Conservation (phyloP, 2,888 invertebrate species). For the Liodrosophila aerea region DNA sequence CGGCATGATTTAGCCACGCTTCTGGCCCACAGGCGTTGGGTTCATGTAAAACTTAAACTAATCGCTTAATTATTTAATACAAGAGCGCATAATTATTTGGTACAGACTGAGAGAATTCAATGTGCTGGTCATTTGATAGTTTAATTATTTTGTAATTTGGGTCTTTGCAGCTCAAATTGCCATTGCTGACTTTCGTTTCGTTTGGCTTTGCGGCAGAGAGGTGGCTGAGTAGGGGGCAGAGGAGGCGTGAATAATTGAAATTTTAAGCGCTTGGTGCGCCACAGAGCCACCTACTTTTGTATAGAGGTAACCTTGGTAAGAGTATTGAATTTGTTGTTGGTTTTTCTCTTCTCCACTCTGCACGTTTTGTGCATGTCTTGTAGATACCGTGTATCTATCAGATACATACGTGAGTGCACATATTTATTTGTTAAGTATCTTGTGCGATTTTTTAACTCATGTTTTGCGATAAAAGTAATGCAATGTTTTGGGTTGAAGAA, state of each 20-base stretch:
- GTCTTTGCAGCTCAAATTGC: constrained; percentile 55
- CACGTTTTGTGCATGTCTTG: constrained; percentile 38
- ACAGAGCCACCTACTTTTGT: constrained; percentile 65
- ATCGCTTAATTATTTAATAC: too few relatives aligned
- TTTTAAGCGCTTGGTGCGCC: constrained; percentile 27
- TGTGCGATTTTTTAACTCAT: constrained; percentile 10
- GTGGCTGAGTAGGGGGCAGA: too few relatives aligned
- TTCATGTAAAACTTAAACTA: constrained; percentile 12
- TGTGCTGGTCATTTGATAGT: constrained; percentile 44
- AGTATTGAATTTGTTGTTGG: constrained; percentile 55
- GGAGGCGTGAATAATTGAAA: constrained; percentile 29
- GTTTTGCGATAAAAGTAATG: constrained; percentile 26
- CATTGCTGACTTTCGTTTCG: constrained; percentile 65
- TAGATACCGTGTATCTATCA: too few relatives aligned
- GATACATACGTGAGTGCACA: constrained; percentile 13
- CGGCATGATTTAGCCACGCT: constrained; percentile 7
- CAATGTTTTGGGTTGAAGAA: constrained; percentile 34
- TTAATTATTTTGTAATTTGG: constrained; percentile 66
- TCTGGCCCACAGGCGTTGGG: constrained; percentile 12
- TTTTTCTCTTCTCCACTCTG: background rate
- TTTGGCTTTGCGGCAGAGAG: background rate
- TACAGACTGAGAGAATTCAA: too few relatives aligned
- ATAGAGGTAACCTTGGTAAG: constrained; percentile 54
- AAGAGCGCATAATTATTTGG: too few relatives aligned
- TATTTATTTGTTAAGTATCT: constrained; percentile 8